Evolutionary conservation across 1,140 invertebrate species (phyloP).

Genomic region (Ceratina australensis): DNA sequence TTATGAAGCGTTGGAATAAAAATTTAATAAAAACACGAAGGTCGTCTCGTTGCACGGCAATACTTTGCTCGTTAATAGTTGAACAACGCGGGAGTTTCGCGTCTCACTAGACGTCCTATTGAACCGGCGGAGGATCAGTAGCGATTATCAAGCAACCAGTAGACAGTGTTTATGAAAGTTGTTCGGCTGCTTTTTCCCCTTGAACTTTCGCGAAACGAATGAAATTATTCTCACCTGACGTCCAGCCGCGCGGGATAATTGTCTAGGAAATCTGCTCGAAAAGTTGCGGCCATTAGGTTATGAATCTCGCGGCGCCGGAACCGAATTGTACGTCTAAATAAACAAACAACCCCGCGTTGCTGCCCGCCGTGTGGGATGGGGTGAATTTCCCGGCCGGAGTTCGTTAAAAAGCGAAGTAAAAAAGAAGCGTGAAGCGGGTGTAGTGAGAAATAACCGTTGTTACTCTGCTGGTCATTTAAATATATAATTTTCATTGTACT

Average conservation of each 20-base stretch:
- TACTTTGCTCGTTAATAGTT: constrained; percentile 20
- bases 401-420: not conserved
- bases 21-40: not conserved
- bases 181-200: not conserved
- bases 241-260: not conserved
- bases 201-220: too few species aligned
- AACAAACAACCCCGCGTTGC: not conserved
- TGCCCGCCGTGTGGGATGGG: not conserved
- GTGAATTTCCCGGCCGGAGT: not conserved
- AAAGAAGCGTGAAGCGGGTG: not conserved
- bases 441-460: not conserved
- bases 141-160: not conserved
- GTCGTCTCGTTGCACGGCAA: not conserved
- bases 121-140: too few species aligned
- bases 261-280: not conserved
- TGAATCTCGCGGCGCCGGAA: not conserved
- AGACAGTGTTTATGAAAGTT: not conserved
- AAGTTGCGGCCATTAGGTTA: not conserved
- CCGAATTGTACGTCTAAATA: not conserved
- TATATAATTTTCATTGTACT: too few species aligned
- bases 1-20: too few species aligned
- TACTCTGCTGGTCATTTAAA: too few species aligned
- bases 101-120: too few species aligned
- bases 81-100: not conserved
- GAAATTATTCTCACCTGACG: too few species aligned